These are phyloP conservation scores for Sternarchorhynchus goeldii DNA, from an alignment of 2,797 vertebrate genomes.

Conservation along the genomic window DNA sequence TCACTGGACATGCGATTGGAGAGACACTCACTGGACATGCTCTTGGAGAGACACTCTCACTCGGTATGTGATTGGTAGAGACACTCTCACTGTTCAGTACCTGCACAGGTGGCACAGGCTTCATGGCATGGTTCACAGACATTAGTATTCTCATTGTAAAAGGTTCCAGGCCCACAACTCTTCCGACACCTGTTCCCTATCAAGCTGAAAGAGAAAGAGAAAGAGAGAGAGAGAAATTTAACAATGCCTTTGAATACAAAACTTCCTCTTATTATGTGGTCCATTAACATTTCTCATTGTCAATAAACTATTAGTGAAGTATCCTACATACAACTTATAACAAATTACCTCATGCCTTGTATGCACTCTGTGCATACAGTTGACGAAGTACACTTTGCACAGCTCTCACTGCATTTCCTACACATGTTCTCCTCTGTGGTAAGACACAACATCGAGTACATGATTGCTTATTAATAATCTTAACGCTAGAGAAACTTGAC, in stretches of 20 bases:
- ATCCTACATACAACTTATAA: constrained; percentile 30
- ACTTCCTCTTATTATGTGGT: background rate
- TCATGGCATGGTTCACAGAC: constrained; percentile 86
- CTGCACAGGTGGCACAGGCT: constrained; percentile 90
- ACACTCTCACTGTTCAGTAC: constrained; percentile 67
- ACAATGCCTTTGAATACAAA: background rate
- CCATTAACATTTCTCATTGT: no score
- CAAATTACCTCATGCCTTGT: constrained; percentile 87
- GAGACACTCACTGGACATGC: background rate
- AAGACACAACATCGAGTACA: constrained; percentile 11
- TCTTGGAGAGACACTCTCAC: no score
- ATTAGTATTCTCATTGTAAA: constrained; percentile 74
- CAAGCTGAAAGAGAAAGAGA: constrained; percentile 75
- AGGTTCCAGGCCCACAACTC: constrained; percentile 82
- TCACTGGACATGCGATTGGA: background rate
- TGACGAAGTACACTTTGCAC: constrained; percentile 85
- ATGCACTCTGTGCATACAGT: constrained; percentile 92
- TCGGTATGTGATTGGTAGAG: background rate
- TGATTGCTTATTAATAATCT: background rate
- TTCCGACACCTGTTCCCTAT: constrained; percentile 84
- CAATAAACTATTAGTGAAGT: no score
- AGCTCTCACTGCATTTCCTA: constrained; percentile 89
- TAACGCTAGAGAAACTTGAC: background rate
- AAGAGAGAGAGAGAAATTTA: constrained; percentile 21
- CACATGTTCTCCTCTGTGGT: constrained; percentile 85